Evolutionary conservation across 2,888 invertebrate genomes (phyloP), one percentile per base, ranked within the genome.

Genomic region (Calameuta filiformis): DNA sequence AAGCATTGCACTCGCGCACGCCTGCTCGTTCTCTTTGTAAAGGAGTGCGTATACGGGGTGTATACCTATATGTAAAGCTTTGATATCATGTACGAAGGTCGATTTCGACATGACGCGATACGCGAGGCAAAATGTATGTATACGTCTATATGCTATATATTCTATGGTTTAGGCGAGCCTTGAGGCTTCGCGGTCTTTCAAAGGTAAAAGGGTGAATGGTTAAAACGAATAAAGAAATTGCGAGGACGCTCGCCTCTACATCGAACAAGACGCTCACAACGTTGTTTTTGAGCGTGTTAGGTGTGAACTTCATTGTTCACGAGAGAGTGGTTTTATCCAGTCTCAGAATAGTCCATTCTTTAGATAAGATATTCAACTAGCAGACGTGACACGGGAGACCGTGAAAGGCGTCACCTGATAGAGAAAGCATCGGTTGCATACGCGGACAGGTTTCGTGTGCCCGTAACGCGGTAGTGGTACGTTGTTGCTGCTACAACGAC

Each of bases 391-490:
- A 79, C 90, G 90, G 33, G 90, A 87, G 68, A 86, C 79, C 73
- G 94, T 94, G 89, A 94, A 94, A 79, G 94, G 94, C 79, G 94
- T 95, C 81, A 95, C 94, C 90, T 95, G 95, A 89, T 94, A 95
- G 86, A 94, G 93, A 89, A 96, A 97, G 92, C 98, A 98, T 87
- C 96, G 95, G 89, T 97, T 97, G 92, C 98, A 99, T 68, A 99
- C 98, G 69, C 98, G 95, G 6, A 98, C 98, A 11, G 98, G 98
- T 90, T 97, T 98, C 85, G 95, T 93, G 88, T 98, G 96, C 1
- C 98, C 98, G 92, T 95, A 98, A 89, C 97, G 96, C 15, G 98
- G 98, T 85, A 99, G 92, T 35, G 98, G 98, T 79, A 98, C 97
- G 82, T 96, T 97, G 91, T 98, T 97, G 75, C 97, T 96, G 85